These are phyloP conservation scores for Melanerpes formicivorus DNA, from an alignment of 2,113 vertebrate species.

Conservation along the genomic window DNA sequence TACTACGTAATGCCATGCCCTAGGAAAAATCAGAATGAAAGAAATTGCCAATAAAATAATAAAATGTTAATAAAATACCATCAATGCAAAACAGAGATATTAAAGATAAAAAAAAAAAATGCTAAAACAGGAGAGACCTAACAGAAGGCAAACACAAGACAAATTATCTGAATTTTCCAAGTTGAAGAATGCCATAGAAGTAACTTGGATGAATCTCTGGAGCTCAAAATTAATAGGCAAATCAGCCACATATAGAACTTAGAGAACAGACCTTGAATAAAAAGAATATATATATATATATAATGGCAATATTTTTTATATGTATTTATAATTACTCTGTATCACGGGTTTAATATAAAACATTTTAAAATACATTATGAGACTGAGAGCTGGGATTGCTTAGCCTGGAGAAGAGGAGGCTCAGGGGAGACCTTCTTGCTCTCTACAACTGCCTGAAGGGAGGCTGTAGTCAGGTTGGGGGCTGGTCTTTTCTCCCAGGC, in stretches of 20 bases:
- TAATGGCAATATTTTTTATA: background rate
- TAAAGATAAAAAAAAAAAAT: background rate
- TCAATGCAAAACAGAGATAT: background rate
- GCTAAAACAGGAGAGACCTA: background rate
- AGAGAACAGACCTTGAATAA: background rate
- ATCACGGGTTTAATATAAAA: background rate
- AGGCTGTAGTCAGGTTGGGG: too few species aligned
- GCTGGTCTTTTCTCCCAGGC: too few species aligned
- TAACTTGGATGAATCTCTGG: background rate
- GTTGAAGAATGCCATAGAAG: background rate
- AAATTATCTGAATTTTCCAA: background rate
- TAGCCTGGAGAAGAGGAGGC: too few species aligned
- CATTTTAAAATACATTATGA: background rate
- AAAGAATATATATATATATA: background rate
- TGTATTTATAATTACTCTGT: background rate
- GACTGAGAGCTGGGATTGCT: too few species aligned
- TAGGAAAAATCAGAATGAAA: background rate
- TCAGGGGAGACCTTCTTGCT: too few species aligned
- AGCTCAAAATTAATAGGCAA: background rate
- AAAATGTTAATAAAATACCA: background rate
- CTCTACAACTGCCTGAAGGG: too few species aligned
- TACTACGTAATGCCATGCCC: background rate
- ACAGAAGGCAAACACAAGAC: background rate
- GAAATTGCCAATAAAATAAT: background rate
- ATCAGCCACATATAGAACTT: background rate